Base-by-base conservation (phyloP, 1,140 invertebrate genomes). In the Grapholita molesta region DNA sequence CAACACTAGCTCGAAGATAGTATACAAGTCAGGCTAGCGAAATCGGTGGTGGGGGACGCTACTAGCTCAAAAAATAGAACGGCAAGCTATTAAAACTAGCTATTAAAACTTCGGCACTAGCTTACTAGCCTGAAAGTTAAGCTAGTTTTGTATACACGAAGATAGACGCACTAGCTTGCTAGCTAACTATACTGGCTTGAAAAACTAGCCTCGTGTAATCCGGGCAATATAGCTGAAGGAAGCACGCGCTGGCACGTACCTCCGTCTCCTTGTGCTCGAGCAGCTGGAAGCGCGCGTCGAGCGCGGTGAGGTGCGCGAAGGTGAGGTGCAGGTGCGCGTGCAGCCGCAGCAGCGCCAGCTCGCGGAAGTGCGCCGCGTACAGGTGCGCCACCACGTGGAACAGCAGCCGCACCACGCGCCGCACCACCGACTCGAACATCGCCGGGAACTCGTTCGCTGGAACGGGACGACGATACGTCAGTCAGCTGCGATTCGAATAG, bases 341-440 rank as follows among this genome's bases (percentile, higher is more conserved):
- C 80, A 99, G 94, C 81, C 96, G 96, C 85, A 99, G 95, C 78
- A 97, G 94, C 81, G 97, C 96, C 80, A 99, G 95, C 93, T 99
- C 97, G 92, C 96, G 95, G 93, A 99, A 99, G 95, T 99, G 99
- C 92, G 96, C 96, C 92, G 99, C 97, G 94, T 99, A 99, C 85
- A 99, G 94, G 93, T 99, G 98, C 86, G 98, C 98, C 94, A 99
- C 94, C 84, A 99, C 98, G 92, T 99, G 98, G 94, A 98, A 99
- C 93, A 99, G 94, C 92, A 99, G 95, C 87, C 97, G 96, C 92
- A 98, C 95, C 88, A 99, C 99, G 93, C 98, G 99, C 91, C 98
- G 96, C 80, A 99, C 97, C 91, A 98, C 97, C 82, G 95, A 95
- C 92, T 99, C 98, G 92, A 99, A 99, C 76, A 95, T 96, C 84